phyloP scores from a whole-genome alignment of 2,888 invertebrate genomes.

The Laspeyria flexula region DNA sequence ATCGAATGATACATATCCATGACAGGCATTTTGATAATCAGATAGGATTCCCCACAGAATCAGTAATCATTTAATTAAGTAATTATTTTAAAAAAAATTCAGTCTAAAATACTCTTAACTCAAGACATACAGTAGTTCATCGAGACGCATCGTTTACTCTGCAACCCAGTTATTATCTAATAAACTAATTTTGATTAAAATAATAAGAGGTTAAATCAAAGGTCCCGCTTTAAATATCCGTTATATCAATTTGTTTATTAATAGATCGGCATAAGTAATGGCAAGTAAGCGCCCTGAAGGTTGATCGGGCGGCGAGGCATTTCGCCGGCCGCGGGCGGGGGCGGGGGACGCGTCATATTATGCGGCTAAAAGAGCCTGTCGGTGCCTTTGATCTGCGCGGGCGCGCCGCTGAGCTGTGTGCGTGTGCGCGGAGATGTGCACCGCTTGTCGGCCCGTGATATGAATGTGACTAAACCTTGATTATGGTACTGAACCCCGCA shows the following conservation, averaged over 20 bases:
- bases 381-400: slow-evolving; percentile 83
- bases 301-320: slow-evolving; percentile 61
- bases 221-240: slow-evolving; percentile 65
- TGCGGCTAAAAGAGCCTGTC: slow-evolving; percentile 86
- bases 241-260: slow-evolving; percentile 84
- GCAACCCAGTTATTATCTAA: slow-evolving; percentile 24
- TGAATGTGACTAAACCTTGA: slow-evolving; percentile 86
- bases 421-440: slow-evolving; percentile 69
- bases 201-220: slow-evolving; percentile 56
- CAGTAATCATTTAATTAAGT: neutral
- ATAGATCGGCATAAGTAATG: slow-evolving; percentile 84
- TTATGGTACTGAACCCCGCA: slow-evolving; percentile 82
- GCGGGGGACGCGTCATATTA: slow-evolving; percentile 84
- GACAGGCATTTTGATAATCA: slow-evolving; percentile 44
- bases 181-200: slow-evolving; percentile 48
- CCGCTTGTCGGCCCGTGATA: slow-evolving; percentile 83
- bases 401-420: slow-evolving; percentile 64
- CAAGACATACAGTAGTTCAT: neutral
- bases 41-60: slow-evolving; percentile 35
- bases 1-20: slow-evolving; percentile 47
- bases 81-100: neutral
- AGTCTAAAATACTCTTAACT: neutral
- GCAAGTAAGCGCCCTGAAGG: slow-evolving; percentile 76
- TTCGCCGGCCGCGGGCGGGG: slow-evolving; percentile 75
- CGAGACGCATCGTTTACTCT: slow-evolving; percentile 3